Conservation (phyloP, 2,113 vertebrate species). For the Raja brachyura region DNA sequence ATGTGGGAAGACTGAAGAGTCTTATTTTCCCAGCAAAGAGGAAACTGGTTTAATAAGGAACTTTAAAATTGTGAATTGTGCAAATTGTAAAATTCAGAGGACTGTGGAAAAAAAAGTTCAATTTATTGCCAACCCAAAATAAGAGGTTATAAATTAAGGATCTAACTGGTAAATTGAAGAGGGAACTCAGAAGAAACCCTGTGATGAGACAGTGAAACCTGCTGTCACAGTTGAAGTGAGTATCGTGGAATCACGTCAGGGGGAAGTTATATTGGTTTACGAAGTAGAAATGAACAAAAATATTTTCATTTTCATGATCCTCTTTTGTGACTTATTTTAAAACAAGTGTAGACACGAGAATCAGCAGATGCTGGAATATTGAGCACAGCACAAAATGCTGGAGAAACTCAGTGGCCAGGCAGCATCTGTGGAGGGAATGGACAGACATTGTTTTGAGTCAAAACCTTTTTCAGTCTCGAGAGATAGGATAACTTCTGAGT, state of each 20-base stretch:
- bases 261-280: background rate
- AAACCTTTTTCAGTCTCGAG: no score
- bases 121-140: background rate
- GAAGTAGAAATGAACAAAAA: background rate
- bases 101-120: background rate
- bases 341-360: no score
- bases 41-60: background rate
- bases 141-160: background rate
- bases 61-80: background rate
- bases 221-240: background rate
- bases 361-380: no score
- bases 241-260: background rate
- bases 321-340: background rate
- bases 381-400: no score
- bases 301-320: background rate
- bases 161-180: no score
- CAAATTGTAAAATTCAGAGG: background rate
- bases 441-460: no score
- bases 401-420: no score
- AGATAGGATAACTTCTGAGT: no score
- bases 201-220: no score
- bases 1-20: no score
- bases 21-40: no score
- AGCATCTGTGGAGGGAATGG: no score
- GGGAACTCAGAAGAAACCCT: background rate